Base-by-base conservation (phyloP, 2,113 vertebrate genomes). In the Meleagris gallopavo region DNA sequence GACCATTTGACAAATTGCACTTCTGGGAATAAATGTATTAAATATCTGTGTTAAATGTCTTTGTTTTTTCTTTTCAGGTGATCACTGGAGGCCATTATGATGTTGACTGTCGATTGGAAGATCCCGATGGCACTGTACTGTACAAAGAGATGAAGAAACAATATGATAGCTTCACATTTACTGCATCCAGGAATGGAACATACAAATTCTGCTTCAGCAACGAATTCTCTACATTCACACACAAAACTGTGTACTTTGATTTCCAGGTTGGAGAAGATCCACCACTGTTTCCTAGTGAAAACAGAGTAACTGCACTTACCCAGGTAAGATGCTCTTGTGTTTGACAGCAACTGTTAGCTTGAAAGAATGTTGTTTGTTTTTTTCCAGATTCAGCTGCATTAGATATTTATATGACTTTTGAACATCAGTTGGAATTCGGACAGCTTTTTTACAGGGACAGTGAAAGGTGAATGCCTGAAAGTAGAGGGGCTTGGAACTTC, bases 91-190 rank as follows among this genome's bases (percentile, higher is more conserved):
- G 99, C 32, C 99, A 99, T 96, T 99, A 99, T 57, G 99, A 99
- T 90, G 99, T 99, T 60, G 99, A 99, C 86, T 99, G 99, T 95
- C 98, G 99, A 15, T 92, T 99, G 93, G 99, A 99, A 97, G 99
- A 99, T 83, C 98, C 99, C 2, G 98, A 99, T 43, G 98, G 99
- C 32, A 96, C 94, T 25, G 99, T 99, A 10, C 97, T 99, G 6
- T 99, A 99, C 96, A 99, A 99, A 72, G 99, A 99, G 97, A 99
- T 99, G 99, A 99, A 99, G 97, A 99, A 99, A 83, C 99, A 99
- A 86, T 99, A 99, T 29, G 99, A 99, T 92, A 99, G 99, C 88
- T 99, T 99, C 90, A 99, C 99, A 0, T 99, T 99, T 95, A 99
- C 99, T 29, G 99, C 99, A 24, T 97, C 98, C 87, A 98, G 96